Conservation (phyloP, 64 coral and sea anemone species). For the Montipora cactus region DNA sequence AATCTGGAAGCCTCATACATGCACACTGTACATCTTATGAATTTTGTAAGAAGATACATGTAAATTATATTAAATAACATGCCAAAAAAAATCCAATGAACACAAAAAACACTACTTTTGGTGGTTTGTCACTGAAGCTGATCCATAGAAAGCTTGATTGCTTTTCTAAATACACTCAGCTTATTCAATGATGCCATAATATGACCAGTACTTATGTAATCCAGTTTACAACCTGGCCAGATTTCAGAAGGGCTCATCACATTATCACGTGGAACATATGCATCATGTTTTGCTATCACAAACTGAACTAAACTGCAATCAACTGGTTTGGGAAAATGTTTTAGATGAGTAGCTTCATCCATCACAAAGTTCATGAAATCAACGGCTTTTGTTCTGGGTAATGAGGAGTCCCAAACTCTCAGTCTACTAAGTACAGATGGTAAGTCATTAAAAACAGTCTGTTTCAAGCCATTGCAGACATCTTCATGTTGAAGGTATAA, state of each 20-base stretch:
- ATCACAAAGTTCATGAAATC: slow-evolving; percentile 93
- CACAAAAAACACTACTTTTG: neutral
- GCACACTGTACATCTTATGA: too few relatives aligned
- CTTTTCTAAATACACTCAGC: slow-evolving; percentile 75
- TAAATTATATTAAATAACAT: too few relatives aligned
- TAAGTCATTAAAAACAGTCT: slow-evolving; percentile 69
- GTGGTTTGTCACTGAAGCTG: slow-evolving; percentile 24
- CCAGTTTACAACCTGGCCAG: slow-evolving; percentile 74
- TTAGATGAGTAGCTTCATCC: slow-evolving; percentile 89
- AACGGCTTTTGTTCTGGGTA: slow-evolving; percentile 59
- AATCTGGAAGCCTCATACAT: neutral
- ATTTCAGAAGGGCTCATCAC: slow-evolving; percentile 57
- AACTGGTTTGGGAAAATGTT: slow-evolving; percentile 77
- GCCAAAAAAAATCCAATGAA: neutral
- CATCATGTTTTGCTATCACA: slow-evolving; percentile 82
- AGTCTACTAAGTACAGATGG: slow-evolving; percentile 56
- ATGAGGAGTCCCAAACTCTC: neutral
- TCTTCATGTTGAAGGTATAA: slow-evolving; percentile 71
- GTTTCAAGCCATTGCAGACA: slow-evolving; percentile 64
- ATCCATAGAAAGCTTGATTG: slow-evolving; percentile 69
- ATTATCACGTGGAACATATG: slow-evolving; percentile 80
- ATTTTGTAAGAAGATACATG: too few relatives aligned
- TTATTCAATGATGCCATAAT: slow-evolving; percentile 64
- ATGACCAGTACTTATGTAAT: slow-evolving; percentile 80
- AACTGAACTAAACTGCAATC: slow-evolving; percentile 77